phyloP scores from a whole-genome alignment of 2,113 vertebrate species.

The Paratilapia polleni region DNA sequence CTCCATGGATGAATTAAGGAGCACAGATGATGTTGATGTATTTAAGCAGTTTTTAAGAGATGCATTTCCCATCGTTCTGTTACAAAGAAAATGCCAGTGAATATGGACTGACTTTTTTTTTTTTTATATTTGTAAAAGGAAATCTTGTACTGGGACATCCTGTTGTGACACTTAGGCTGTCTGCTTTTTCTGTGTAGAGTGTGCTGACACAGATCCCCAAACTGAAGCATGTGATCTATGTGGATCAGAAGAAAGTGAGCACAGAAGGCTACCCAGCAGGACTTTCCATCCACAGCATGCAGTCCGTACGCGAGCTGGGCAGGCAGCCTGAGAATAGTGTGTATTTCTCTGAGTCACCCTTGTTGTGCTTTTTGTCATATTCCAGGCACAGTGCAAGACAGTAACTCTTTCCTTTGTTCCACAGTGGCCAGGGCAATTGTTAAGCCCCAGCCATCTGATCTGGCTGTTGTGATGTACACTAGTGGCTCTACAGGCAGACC shows the following conservation, averaged over 20 bases:
- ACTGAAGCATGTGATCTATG: conserved; percentile 92
- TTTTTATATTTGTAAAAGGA: neutral
- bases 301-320: conserved; percentile 89
- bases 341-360: conserved; percentile 51
- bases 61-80: neutral
- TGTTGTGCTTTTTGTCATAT: neutral
- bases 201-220: conserved; percentile 83
- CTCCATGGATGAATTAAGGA: neutral
- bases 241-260: conserved; percentile 86
- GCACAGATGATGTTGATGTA: neutral
- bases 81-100: neutral
- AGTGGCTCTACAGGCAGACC: conserved; percentile 95
- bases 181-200: conserved; percentile 72
- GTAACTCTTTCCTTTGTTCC: conserved; percentile 37
- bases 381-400: neutral
- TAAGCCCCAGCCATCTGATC: conserved; percentile 86
- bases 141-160: neutral
- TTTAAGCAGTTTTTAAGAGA: neutral
- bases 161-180: conserved; percentile 11
- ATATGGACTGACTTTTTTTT: too few species aligned
- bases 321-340: conserved; percentile 90
- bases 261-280: conserved; percentile 86
- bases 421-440: conserved; percentile 80
- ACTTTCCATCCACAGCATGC: conserved; percentile 88
- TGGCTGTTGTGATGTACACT: conserved; percentile 98